Percentiles rank a stretch among this genome's conserved stretches.
phyloP scores from a whole-genome alignment of 2,888 invertebrate species.

The Tridacna gigas region DNA sequence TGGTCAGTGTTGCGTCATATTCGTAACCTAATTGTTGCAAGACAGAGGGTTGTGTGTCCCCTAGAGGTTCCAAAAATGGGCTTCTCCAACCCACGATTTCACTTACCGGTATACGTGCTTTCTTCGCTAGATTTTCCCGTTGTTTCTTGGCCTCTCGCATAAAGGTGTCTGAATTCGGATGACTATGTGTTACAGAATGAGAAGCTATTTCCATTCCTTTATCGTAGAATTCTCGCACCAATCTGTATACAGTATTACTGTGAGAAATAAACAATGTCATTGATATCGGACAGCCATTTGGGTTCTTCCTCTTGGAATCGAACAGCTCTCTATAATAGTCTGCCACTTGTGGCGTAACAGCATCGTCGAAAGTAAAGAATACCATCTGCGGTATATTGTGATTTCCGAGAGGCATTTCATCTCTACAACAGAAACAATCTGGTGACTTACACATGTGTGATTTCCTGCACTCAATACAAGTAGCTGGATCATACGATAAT shows the following conservation, averaged over 20 bases:
- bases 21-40: constrained; percentile 69
- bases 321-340: constrained; percentile 69
- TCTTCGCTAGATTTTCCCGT: constrained; percentile 79
- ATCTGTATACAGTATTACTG: constrained; percentile 99
- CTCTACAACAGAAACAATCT: constrained; percentile 70
- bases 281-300: constrained; percentile 90
- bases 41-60: constrained; percentile 70
- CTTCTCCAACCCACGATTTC: constrained; percentile 78
- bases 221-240: constrained; percentile 85
- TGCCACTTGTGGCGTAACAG: constrained; percentile 74
- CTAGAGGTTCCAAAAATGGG: constrained; percentile 78
- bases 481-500: constrained; percentile 49
- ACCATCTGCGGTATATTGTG: constrained; percentile 79
- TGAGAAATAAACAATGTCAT: constrained; percentile 99
- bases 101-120: constrained; percentile 83
- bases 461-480: constrained; percentile 63
- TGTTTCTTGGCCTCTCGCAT: constrained; percentile 73
- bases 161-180: constrained; percentile 67
- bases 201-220: constrained; percentile 78
- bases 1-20: constrained; percentile 79
- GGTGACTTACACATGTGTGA: constrained; percentile 67
- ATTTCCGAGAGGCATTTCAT: constrained; percentile 64
- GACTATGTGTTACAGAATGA: constrained; percentile 77
- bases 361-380: constrained; percentile 80
- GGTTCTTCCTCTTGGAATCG: constrained; percentile 86